Evolutionary conservation across 2,888 invertebrate species (phyloP).

Genomic region (Lasius fuliginosus): DNA sequence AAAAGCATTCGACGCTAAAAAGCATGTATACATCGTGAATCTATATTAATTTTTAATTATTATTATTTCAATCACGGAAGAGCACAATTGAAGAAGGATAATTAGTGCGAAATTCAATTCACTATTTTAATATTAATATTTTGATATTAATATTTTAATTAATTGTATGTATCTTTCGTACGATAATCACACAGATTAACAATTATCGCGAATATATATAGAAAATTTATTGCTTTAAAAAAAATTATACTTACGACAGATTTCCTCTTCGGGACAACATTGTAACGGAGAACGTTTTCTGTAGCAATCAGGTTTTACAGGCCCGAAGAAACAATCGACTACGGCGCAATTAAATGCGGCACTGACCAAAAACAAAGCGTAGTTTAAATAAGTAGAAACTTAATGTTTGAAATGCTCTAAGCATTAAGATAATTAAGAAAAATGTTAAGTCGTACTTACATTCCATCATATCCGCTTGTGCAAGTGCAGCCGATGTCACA

Average conservation of each 20-base stretch:
- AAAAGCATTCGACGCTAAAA: neutral
- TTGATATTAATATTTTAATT: neutral
- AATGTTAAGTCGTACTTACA: slow-evolving; percentile 66
- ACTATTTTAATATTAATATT: neutral
- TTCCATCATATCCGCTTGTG: fast-evolving
- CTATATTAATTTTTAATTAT: neutral
- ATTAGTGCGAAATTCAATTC: neutral
- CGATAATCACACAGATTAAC: neutral
- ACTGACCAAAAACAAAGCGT: slow-evolving; percentile 60
- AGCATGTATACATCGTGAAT: neutral
- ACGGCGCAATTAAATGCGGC: slow-evolving; percentile 75
- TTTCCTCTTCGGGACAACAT: slow-evolving; percentile 72
- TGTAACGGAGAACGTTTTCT: neutral
- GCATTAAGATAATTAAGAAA: neutral
- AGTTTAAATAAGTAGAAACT: neutral
- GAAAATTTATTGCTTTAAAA: neutral
- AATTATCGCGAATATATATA: neutral
- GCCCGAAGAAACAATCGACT: slow-evolving; percentile 70
- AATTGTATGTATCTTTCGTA: neutral
- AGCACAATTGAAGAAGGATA: neutral
- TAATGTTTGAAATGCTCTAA: neutral
- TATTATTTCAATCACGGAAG: neutral
- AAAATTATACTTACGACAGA: slow-evolving; percentile 78
- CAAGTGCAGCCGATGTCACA: slow-evolving; percentile 79
- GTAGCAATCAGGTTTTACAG: slow-evolving; percentile 70